Base-by-base conservation (phyloP, 2,888 invertebrate species). In the Leptinotarsa juncta region DNA sequence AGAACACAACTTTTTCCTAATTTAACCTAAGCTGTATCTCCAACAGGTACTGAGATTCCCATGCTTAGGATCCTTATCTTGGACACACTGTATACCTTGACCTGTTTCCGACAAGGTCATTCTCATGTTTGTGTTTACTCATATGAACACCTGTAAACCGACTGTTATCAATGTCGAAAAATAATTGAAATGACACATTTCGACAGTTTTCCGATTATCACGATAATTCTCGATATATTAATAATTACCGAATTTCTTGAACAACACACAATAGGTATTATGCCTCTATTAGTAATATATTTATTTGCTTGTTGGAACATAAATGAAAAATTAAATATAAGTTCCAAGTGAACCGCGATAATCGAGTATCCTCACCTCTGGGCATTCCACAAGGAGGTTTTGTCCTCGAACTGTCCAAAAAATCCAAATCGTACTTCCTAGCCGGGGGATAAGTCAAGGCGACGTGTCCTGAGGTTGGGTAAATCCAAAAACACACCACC, bases 381-480 rank as follows among this genome's bases (percentile, higher is more conserved):
- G 97, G 96, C 95, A 97, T 97, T 79, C 98, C 98, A 88, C 98
- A 98, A 76, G 97, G 97, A 77, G 94, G 93, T 84, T 94, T 94
- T 49, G 97, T 97, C 84, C 97, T 92, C 65, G 94, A 92, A 86
- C 94, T 97, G 87, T 97, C 97, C 89, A 97, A 90, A 89, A 97
- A 98, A 88, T 98, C 98, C 88, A 97, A 90, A 84, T 95, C 96
- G 85, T 94, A 96, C 85, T 93, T 92, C 84, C 97, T 91, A 0
- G 97, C 97, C 1, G 95, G 96, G 72, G 97, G 97, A 88, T 93
- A 97, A 15, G 96, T 97, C 71, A 98, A 90, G 14, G 96, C 94
- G 55, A 98, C 96, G 88, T 98, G 97, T 69, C 81, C 82, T 14
- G 66, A 50, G n/a, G 72, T 53, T 12, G 66, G 62, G 66, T 65